Percentiles rank a stretch among this genome's conserved stretches.
phyloP scores from a whole-genome alignment of 1,140 invertebrate genomes.

The Subanguina moxae region DNA sequence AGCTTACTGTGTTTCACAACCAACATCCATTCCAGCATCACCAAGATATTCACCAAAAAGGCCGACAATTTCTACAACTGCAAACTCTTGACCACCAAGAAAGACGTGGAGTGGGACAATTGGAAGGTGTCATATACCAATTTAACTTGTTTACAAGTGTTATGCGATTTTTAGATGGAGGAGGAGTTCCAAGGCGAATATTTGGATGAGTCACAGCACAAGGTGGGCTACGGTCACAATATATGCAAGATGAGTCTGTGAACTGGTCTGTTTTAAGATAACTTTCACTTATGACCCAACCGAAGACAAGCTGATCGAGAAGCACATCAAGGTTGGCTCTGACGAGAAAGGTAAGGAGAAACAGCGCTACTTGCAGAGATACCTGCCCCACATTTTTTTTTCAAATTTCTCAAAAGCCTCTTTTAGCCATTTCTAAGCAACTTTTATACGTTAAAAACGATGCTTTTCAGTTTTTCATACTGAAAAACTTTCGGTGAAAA shows the following conservation, averaged over 20 bases:
- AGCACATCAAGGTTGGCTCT: constrained; percentile 19
- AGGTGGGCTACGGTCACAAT: constrained; percentile 20
- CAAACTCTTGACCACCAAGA: constrained; percentile 39
- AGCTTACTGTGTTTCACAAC: no score
- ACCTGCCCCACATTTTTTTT: no score
- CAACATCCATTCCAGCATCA: constrained; percentile 15
- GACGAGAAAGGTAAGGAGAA: constrained; percentile 12
- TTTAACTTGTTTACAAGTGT: no score
- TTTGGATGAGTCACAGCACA: constrained; percentile 35
- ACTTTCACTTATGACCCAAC: constrained; percentile 30
- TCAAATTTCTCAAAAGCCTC: no score
- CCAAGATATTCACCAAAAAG: constrained; percentile 38
- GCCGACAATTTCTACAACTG: constrained; percentile 24
- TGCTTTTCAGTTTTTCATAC: no score
- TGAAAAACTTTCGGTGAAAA: no score
- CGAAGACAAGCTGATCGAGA: constrained; percentile 27
- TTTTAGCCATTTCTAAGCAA: no score
- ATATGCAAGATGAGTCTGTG: neutral
- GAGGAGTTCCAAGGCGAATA: constrained; percentile 37
- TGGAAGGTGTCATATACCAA: neutral
- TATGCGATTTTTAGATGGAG: constrained; percentile 24
- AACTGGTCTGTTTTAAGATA: constrained; percentile 22
- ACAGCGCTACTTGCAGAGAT: no score
- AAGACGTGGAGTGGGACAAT: constrained; percentile 35
- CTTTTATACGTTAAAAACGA: no score